Conservation (phyloP, 2,113 vertebrate species). For the Perca schrenkii region DNA sequence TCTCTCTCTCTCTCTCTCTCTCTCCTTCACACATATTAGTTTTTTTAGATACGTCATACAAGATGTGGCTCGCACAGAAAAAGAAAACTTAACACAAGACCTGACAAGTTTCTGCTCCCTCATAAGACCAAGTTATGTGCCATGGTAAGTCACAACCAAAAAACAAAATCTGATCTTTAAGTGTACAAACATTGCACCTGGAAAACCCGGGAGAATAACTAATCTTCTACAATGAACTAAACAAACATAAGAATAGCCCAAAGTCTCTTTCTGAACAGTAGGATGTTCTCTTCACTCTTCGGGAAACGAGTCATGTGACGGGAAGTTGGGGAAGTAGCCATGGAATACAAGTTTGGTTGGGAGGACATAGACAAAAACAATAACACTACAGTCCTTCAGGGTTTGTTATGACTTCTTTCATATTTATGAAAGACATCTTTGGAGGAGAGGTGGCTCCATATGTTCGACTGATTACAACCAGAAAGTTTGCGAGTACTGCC, state of each 20-base stretch:
- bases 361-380: constrained; percentile 65
- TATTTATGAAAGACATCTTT: constrained; percentile 48
- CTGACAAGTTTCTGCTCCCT: constrained; percentile 14
- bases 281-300: constrained; percentile 46
- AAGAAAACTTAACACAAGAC: constrained; percentile 20
- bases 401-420: constrained; percentile 56
- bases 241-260: neutral
- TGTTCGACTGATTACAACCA: constrained; percentile 25
- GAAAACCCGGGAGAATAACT: neutral
- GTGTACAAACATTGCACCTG: neutral
- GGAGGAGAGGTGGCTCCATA: constrained; percentile 32
- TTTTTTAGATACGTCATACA: constrained; percentile 11
- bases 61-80: constrained; percentile 26
- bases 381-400: constrained; percentile 45
- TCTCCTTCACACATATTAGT: neutral
- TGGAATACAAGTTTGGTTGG: constrained; percentile 50
- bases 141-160: neutral
- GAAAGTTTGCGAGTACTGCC: constrained; percentile 1
- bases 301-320: constrained; percentile 72
- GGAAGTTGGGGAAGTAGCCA: constrained; percentile 76
- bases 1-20: neutral
- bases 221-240: neutral
- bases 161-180: neutral
- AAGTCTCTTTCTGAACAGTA: constrained; percentile 6
- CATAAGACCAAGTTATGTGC: neutral